Conservation (phyloP, 2,113 vertebrate genomes). For the Eublepharis macularius region DNA sequence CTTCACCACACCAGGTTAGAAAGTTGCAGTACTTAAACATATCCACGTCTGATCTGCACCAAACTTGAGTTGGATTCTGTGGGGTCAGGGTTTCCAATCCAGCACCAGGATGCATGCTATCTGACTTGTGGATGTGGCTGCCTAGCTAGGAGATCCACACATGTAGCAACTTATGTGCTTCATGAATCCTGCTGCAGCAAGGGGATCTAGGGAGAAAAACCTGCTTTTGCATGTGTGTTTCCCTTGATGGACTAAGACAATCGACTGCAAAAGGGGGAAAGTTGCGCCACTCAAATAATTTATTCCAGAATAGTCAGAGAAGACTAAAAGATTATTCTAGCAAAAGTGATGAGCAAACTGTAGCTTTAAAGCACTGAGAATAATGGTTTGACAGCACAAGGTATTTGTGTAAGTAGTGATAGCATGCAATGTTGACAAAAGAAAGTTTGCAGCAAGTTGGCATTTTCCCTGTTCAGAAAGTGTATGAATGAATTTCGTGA, state of each 20-base stretch:
- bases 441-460: background rate
- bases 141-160: background rate
- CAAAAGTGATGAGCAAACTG: background rate
- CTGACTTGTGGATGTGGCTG: background rate
- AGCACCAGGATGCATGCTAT: background rate
- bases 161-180: background rate
- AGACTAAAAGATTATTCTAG: no score
- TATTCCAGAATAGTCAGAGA: background rate
- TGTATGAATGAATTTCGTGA: background rate
- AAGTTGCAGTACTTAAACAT: background rate
- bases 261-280: background rate
- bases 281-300: background rate
- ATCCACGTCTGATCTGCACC: background rate
- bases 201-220: no score
- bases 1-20: background rate
- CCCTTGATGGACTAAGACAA: background rate
- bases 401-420: background rate
- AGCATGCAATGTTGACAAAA: background rate
- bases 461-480: background rate
- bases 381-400: background rate
- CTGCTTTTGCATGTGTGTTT: background rate
- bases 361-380: background rate
- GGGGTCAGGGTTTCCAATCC: background rate
- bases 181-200: no score
- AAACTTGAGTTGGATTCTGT: background rate